These are phyloP conservation scores for Dendrolimus pini DNA, from an alignment of 2,888 invertebrate genomes.

Conservation along the genomic window DNA sequence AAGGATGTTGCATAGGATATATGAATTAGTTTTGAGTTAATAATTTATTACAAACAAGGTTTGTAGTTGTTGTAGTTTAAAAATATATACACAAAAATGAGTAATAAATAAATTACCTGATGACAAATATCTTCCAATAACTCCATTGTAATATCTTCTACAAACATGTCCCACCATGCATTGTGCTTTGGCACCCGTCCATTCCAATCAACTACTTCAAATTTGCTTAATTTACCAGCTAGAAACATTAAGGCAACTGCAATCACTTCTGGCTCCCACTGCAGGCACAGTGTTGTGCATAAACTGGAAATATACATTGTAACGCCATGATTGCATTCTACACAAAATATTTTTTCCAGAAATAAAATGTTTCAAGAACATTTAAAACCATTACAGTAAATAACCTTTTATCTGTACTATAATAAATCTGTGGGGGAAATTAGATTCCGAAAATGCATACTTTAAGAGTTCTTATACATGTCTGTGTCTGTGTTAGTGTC, in stretches of 20 bases:
- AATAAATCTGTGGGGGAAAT: no score
- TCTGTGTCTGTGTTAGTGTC: no score
- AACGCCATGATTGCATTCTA: no score
- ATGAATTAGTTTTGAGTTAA: no score
- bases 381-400: not conserved
- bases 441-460: no score
- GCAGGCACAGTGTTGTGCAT: slow-evolving; percentile 96
- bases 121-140: slow-evolving; percentile 98
- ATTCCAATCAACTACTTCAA: slow-evolving; percentile 95
- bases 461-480: no score
- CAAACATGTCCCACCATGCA: slow-evolving; percentile 99
- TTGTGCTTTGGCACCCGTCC: slow-evolving; percentile 85
- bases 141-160: slow-evolving; percentile 95
- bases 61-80: no score
- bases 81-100: no score
- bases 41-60: no score
- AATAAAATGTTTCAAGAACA: not conserved
- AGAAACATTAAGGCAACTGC: slow-evolving; percentile 98
- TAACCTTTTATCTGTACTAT: no score
- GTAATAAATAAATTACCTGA: slow-evolving; percentile 75
- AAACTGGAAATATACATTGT: slow-evolving; percentile 67
- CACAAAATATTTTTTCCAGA: no score
- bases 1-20: no score
- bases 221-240: slow-evolving; percentile 96
- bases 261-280: slow-evolving; percentile 99